Evolutionary conservation across 2,888 invertebrate genomes (phyloP), one percentile per base, ranked within the genome.

Genomic region (Parnassius mnemosyne): DNA sequence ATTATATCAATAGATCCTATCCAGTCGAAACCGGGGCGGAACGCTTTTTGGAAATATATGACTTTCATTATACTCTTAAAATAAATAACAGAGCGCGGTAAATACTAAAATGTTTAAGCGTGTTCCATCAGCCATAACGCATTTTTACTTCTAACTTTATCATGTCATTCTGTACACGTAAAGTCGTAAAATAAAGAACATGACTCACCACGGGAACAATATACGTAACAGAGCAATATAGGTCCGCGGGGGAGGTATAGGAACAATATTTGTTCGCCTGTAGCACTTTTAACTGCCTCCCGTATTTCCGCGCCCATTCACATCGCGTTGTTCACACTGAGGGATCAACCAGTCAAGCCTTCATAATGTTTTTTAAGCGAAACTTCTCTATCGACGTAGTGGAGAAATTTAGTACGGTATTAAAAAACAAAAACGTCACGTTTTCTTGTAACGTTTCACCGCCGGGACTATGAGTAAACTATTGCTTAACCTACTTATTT

Each of bases 261-360:
- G 60, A 64, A 67, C 66, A 67, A 69, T 70, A 69, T 71, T 71
- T 70, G 70, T 69, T 69, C 66, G 57, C 51, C 55, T 58, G 65
- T 65, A 66, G 46, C 67, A 63, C 63, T 71, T 71, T 70, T 71
- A 71, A 70, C 69, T 67, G 70, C 66, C 65, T 42, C 64, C 60
- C 63, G 63, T 63, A 67, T 68, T 67, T 67, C 68, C 61, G 62
- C 62, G 65, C 60, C 63, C 65, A 59, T 63, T 61, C 58, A 54
- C 46, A 54, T 46, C 11, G 47, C 20, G 20, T 16, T 34, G 67
- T 67, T 64, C 68, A 34, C 1, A 67, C 49, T 65, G 53, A 11
- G 66, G n/a, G 56, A 66, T 57, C 9, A n/a, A 11, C 34, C 34
- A 7, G 7, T 34, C 34, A 34, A 34, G 34, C 34, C 34, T 34